Evolutionary conservation across 53 echinoderm and acorn worm genomes (phyloP), one percentile per base, ranked within the genome.

Genomic region (Luidia sarsii): DNA sequence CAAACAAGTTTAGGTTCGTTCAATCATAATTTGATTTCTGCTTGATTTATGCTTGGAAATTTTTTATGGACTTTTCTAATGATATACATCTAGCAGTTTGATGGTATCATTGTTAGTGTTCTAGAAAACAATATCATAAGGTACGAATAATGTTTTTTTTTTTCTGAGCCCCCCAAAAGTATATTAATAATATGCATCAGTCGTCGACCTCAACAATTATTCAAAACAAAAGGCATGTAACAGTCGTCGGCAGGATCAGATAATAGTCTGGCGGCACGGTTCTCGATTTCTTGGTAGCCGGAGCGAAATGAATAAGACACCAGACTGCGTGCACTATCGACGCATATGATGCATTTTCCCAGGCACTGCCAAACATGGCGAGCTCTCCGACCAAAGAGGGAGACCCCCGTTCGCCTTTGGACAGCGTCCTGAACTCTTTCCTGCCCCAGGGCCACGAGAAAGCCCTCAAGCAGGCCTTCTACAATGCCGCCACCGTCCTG

Each of bases 401-500:
- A 4, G 90, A 87, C 5, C 87, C 86, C 27, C 89, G 90, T 46
- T 92, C 95, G 15, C 95, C 95, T 29, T 65, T 95, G 27, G 95
- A 88, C 83, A 92, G 92, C 37, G 85, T 95, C 16, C 64, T 95
- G 24, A 74, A 83, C 60, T 60, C 30, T 45, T 87, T 95, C 64
- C 55, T 95, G 39, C 96, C 96, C 9, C 93, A 93, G 57, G 93
- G 93, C 36, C 96, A 95, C 74, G 96, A 95, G 64, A 95, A 95
- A 68, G 88, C 90, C 34, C 65, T 95, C 8, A 94, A 90, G 24
- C 96, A 95, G 71, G 96, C 96, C 33, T 93, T 95, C 55, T 95
- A 95, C 70, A 95, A 93, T 88, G 93, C 87, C 7, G 83, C 90
- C n/a, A 90, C 96, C 7, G 81, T 95, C 35, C 55, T 95, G 5